phyloP scores from a whole-genome alignment of 2,888 invertebrate genomes.

The Stictocephala bisonia region DNA sequence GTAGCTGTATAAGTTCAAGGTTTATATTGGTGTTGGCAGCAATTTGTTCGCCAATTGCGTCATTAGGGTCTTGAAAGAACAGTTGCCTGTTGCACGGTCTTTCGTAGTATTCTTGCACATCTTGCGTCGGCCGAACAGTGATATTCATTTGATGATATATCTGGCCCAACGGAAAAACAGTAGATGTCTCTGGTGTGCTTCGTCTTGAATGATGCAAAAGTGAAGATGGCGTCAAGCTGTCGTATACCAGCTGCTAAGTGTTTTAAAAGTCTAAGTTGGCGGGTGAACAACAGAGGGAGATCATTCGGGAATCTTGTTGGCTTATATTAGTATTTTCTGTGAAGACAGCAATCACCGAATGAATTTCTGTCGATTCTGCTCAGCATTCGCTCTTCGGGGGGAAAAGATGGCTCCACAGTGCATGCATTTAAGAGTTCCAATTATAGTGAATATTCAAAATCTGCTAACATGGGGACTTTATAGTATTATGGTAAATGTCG shows the following conservation, averaged over 20 bases:
- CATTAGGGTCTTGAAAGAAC: neutral
- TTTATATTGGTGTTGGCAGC: neutral
- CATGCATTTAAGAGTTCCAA: neutral
- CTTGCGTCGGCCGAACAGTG: neutral
- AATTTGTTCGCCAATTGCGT: neutral
- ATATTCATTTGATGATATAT: neutral
- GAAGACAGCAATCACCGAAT: too few relatives aligned
- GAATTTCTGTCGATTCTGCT: too few relatives aligned
- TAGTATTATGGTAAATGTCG: neutral
- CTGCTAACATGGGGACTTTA: too few relatives aligned
- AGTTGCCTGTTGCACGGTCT: neutral
- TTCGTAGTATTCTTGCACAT: neutral
- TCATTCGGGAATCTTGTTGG: too few relatives aligned
- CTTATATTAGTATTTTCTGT: too few relatives aligned
- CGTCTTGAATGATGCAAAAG: neutral
- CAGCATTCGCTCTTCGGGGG: neutral
- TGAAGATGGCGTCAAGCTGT: too few relatives aligned
- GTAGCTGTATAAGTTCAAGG: constrained; percentile 8
- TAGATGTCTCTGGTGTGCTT: neutral
- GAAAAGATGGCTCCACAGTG: too few relatives aligned
- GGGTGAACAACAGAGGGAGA: too few relatives aligned
- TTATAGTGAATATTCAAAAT: constrained; percentile 3
- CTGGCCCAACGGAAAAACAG: neutral
- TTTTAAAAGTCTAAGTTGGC: neutral
- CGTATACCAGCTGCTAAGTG: too few relatives aligned